These are phyloP conservation scores for Galago senegalensis DNA, from an alignment of 2,797 vertebrate species.

Conservation along the genomic window DNA sequence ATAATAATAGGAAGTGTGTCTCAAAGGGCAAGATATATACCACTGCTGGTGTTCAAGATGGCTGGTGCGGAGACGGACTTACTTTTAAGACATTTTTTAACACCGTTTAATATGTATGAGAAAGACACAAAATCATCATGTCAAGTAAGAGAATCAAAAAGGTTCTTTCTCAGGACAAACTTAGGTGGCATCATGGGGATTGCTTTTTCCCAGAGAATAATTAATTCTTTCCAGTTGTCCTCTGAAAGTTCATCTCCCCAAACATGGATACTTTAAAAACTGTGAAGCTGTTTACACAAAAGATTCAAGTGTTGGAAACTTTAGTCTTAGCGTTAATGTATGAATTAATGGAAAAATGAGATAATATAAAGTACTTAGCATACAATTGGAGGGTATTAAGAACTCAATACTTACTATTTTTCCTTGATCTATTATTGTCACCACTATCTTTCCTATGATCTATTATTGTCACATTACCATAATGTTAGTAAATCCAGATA, in stretches of 20 bases:
- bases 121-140: not conserved
- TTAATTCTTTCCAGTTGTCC: not conserved
- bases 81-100: not conserved
- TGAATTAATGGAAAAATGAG: not conserved
- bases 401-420: not conserved
- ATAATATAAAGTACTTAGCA: not conserved
- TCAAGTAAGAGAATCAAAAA: not conserved
- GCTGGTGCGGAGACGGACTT: not conserved
- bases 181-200: not conserved
- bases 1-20: not conserved
- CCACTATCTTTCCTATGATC: not conserved
- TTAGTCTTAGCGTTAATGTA: not conserved
- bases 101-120: not conserved
- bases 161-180: conserved; percentile 2
- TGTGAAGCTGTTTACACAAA: not conserved
- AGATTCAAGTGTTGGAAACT: not conserved
- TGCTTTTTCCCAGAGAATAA: not conserved
- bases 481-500: conserved; percentile 1
- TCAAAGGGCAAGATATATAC: not conserved
- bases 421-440: not conserved
- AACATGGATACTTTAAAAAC: not conserved
- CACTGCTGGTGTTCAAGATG: not conserved
- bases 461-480: not conserved
- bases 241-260: conserved; percentile 11
- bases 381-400: not conserved